These are phyloP conservation scores for Psittacula derbiana DNA, from an alignment of 2,797 vertebrate genomes.

Conservation along the genomic window DNA sequence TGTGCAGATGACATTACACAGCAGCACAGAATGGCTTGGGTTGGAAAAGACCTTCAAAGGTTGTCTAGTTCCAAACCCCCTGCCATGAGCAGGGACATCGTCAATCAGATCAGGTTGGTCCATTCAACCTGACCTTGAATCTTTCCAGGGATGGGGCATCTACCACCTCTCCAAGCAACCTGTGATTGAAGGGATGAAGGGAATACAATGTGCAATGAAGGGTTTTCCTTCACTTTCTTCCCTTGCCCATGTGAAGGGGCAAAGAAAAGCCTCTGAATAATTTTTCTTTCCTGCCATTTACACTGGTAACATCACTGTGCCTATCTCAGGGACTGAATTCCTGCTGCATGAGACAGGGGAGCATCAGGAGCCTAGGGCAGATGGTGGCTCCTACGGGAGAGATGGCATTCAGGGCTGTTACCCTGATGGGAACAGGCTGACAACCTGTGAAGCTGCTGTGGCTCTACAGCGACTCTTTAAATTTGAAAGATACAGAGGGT, in stretches of 20 bases:
- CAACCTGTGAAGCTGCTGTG: neutral
- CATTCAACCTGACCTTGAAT: neutral
- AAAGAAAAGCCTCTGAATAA: neutral
- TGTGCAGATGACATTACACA: neutral
- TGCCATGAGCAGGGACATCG: neutral
- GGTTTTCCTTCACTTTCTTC: neutral
- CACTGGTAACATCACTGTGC: neutral
- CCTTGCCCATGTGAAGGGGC: neutral
- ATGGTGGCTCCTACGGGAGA: neutral
- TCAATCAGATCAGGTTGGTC: neutral
- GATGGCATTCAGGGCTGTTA: neutral
- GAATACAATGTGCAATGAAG: neutral
- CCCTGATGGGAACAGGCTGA: neutral
- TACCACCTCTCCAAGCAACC: neutral
- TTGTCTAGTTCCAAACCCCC: neutral
- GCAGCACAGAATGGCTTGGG: neutral
- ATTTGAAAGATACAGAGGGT: neutral
- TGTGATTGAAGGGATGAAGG: neutral
- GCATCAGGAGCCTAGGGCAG: neutral
- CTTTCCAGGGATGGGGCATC: neutral
- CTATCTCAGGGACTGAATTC: neutral
- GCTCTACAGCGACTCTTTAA: neutral
- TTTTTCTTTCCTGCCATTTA: neutral
- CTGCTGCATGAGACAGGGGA: neutral
- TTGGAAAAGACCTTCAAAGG: neutral